phyloP scores from a whole-genome alignment of 1,140 invertebrate species.

The Plectus sambesii region DNA sequence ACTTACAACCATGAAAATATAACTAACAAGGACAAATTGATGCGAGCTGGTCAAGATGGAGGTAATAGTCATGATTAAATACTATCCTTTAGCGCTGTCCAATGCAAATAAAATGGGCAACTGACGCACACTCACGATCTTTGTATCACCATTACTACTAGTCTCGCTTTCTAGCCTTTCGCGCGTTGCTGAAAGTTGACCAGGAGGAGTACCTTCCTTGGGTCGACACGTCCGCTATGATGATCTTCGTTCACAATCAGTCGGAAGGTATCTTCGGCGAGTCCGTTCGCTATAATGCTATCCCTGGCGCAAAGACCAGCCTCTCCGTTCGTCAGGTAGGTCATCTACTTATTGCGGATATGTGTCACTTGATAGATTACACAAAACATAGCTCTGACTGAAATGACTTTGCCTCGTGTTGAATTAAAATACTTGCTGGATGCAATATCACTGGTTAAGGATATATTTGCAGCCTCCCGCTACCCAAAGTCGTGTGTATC shows the following conservation, averaged over 20 bases:
- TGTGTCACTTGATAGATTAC: too few relatives aligned
- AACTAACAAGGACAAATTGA: background rate
- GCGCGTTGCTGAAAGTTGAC: slow-evolving; percentile 18
- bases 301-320: slow-evolving; percentile 4
- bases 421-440: too few relatives aligned
- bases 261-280: slow-evolving; percentile 16
- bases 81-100: too few relatives aligned
- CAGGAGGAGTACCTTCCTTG: slow-evolving; percentile 21
- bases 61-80: too few relatives aligned
- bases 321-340: slow-evolving; percentile 12
- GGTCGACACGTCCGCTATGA: slow-evolving; percentile 15
- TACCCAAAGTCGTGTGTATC: too few relatives aligned
- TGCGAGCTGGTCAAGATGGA: slow-evolving; percentile 7
- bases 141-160: background rate
- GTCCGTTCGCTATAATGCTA: slow-evolving; percentile 14
- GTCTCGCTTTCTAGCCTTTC: slow-evolving; percentile 10
- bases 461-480: too few relatives aligned
- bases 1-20: slow-evolving; percentile 17
- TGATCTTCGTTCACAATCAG: slow-evolving; percentile 14
- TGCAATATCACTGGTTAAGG: too few relatives aligned
- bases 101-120: too few relatives aligned
- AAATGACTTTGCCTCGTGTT: too few relatives aligned
- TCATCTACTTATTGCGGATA: too few relatives aligned
- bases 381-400: too few relatives aligned
- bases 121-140: too few relatives aligned